Conservation (phyloP, 1,140 invertebrate species). For the Coelopa frigida region DNA sequence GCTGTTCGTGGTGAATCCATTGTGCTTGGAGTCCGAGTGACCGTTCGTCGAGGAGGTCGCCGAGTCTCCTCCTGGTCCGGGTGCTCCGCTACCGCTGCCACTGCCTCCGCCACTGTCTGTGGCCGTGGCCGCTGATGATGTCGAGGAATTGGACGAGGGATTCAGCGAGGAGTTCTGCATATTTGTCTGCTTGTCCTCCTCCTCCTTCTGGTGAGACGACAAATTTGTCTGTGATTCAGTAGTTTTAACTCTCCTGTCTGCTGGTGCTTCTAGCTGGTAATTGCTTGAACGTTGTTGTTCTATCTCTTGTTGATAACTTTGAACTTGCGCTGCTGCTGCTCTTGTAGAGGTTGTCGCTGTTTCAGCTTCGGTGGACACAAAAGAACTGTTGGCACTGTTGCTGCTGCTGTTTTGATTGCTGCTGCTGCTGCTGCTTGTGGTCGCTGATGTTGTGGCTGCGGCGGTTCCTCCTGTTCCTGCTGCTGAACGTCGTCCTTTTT, state of each 20-base stretch:
- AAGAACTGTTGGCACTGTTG: constrained; percentile 12
- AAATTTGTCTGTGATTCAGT: too few relatives aligned
- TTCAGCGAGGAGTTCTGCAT: constrained; percentile 29
- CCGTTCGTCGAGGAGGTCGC: constrained; percentile 32
- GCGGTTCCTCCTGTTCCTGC: constrained; percentile 27
- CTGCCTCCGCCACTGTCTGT: constrained; percentile 17
- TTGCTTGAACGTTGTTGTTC: constrained; percentile 1
- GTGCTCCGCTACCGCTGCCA: constrained; percentile 41
- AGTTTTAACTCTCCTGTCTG: constrained; percentile 1
- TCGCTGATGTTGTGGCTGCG: constrained; percentile 28
- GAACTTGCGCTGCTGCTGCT: constrained; percentile 12
- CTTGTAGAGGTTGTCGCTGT: constrained; percentile 17
- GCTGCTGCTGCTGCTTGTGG: constrained; percentile 18
- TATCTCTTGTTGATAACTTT: constrained; percentile 14
- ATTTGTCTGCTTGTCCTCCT: constrained; percentile 13
- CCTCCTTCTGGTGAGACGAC: too few relatives aligned
- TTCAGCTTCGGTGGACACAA: constrained; percentile 13
- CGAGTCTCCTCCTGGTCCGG: constrained; percentile 20
- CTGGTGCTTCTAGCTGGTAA: constrained; percentile 17
- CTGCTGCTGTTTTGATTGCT: constrained; percentile 12
- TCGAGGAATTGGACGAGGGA: constrained; percentile 18
- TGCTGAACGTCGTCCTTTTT: constrained; percentile 43
- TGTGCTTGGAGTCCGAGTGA: constrained; percentile 38
- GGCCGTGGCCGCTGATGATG: constrained; percentile 14
- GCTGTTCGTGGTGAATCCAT: constrained; percentile 31